Conservation (phyloP, 35 echinoderm and acorn worm genomes). For the Hemicentrotus pulcherrimus region DNA sequence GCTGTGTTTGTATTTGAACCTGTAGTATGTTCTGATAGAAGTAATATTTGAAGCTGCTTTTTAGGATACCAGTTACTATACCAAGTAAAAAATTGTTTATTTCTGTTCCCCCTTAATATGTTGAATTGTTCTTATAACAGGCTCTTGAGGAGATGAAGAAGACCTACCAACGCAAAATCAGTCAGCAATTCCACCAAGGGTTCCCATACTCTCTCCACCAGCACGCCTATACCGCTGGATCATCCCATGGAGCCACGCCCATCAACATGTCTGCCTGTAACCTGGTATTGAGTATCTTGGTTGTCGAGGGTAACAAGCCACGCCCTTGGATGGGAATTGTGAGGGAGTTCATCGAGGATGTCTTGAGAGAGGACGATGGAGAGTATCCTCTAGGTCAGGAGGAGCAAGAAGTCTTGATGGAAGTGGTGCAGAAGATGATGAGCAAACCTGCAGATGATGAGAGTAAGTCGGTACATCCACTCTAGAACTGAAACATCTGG, state of each 20-base stretch:
- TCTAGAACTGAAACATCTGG: not conserved
- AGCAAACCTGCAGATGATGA: not conserved
- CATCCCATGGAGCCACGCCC: conserved; percentile 4
- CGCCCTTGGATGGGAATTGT: conserved; percentile 59
- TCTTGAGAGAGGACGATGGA: conserved; percentile 4
- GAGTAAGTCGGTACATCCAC: not conserved
- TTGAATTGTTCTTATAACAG: conserved; percentile 50
- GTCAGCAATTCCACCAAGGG: conserved; percentile 52
- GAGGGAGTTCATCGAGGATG: conserved; percentile 56
- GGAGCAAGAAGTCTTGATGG: conserved; percentile 65
- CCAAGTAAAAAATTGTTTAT: not conserved
- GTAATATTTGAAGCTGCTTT: too few relatives aligned
- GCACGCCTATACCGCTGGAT: conserved; percentile 27
- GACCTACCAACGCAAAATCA: conserved; percentile 66
- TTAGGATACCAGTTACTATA: too few relatives aligned
- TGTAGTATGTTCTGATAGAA: too few relatives aligned
- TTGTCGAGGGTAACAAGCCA: conserved; percentile 2
- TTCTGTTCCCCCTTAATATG: not conserved
- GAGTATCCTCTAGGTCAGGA: not conserved
- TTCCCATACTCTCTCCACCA: conserved; percentile 63
- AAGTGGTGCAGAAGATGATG: conserved; percentile 55
- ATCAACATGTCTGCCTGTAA: conserved; percentile 70
- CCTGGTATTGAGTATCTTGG: conserved; percentile 75
- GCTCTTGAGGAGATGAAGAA: conserved; percentile 40
- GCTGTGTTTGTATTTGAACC: too few relatives aligned